phyloP scores from a whole-genome alignment of 2,888 invertebrate species.

The Aphrophora alni region DNA sequence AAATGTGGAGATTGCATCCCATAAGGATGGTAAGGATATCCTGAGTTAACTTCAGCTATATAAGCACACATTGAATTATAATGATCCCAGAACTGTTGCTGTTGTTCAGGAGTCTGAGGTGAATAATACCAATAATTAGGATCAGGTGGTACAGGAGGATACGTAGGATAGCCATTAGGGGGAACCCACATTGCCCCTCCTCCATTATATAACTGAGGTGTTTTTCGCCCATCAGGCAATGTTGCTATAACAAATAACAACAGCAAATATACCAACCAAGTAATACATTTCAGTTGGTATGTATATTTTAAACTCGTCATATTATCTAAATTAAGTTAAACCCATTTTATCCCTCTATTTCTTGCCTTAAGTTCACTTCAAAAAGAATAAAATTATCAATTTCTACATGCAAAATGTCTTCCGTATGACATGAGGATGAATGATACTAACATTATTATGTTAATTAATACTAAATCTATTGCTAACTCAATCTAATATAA shows the following conservation, averaged over 20 bases:
- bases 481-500: too few species aligned
- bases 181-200: slow-evolving; percentile 41
- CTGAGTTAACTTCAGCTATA: slow-evolving; percentile 52
- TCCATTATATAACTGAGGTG: slow-evolving; percentile 34
- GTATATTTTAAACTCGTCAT: background rate
- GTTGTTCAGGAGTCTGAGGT: slow-evolving; percentile 48
- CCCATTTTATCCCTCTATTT: too few species aligned
- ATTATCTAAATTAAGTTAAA: background rate
- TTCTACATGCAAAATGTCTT: too few species aligned
- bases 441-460: background rate
- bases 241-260: slow-evolving; percentile 38
- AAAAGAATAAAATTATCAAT: too few species aligned
- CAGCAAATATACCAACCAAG: slow-evolving; percentile 28
- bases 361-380: too few species aligned
- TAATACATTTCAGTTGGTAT: background rate
- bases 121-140: slow-evolving; percentile 52
- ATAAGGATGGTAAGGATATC: slow-evolving; percentile 50
- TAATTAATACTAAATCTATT: background rate
- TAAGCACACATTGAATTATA: slow-evolving; percentile 53
- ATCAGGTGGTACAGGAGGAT: slow-evolving; percentile 46
- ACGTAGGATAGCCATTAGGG: slow-evolving; percentile 42
- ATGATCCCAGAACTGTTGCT: slow-evolving; percentile 52
- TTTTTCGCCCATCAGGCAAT: slow-evolving; percentile 32
- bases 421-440: background rate
- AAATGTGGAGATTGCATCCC: slow-evolving; percentile 50